These are phyloP conservation scores for Mellilla xanthometata DNA, from an alignment of 2,888 invertebrate species.

Conservation along the genomic window DNA sequence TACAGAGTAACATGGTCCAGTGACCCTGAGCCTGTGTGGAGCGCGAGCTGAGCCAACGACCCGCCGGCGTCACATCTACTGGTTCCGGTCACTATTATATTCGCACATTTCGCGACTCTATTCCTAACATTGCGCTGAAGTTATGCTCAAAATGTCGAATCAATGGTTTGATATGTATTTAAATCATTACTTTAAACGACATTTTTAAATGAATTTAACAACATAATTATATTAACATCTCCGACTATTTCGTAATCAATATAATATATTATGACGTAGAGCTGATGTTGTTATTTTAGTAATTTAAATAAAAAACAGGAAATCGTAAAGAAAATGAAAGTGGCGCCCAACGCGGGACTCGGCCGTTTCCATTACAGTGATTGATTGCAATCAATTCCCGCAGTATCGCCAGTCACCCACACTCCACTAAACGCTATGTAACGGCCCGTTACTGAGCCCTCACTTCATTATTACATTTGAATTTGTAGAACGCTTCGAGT, in stretches of 20 bases:
- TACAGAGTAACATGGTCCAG: conserved; percentile 10
- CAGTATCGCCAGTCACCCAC: conserved; percentile 1
- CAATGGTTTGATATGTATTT: no score
- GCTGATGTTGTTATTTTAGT: no score
- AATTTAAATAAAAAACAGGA: no score
- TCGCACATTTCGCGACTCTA: not conserved
- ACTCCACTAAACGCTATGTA: not conserved
- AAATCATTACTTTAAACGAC: no score
- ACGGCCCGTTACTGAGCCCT: not conserved
- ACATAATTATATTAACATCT: no score
- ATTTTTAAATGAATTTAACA: no score
- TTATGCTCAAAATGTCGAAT: conserved; percentile 26
- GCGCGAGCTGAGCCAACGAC: conserved; percentile 24
- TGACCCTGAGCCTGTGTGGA: conserved; percentile 18
- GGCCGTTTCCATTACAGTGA: conserved; percentile 11
- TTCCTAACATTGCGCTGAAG: conserved; percentile 9
- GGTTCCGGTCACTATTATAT: conserved; percentile 8
- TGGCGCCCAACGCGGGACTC: conserved; percentile 20
- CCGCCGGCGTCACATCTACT: conserved; percentile 6
- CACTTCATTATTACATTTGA: not conserved
- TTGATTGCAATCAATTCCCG: conserved; percentile 9
- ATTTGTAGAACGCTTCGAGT: no score
- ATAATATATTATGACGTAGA: no score
- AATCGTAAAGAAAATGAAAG: no score
- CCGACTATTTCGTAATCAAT: no score